Evolutionary conservation across 35 echinoderm and acorn worm genomes (phyloP).

Genomic region (Lytechinus pictus): DNA sequence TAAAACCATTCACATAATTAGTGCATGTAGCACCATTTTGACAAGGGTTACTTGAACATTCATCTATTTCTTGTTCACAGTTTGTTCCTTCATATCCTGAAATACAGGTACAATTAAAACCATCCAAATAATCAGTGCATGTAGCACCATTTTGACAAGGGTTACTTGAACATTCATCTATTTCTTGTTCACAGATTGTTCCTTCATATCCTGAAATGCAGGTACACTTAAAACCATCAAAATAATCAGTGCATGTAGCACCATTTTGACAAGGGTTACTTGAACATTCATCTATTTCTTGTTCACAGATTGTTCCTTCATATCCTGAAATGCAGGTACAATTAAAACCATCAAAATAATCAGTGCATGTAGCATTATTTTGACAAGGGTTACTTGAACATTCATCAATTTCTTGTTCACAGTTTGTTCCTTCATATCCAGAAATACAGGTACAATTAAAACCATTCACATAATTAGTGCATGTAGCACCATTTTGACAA

Average conservation of each 20-base stretch:
- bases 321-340: too few species aligned
- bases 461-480: too few species aligned
- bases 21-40: constrained; percentile 51
- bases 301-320: too few species aligned
- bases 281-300: constrained; percentile 44
- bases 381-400: too few species aligned
- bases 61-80: constrained; percentile 57
- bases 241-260: background rate
- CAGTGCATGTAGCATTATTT: too few species aligned
- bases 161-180: constrained; percentile 41
- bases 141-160: constrained; percentile 65
- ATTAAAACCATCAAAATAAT: too few species aligned
- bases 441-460: too few species aligned
- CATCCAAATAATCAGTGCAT: constrained; percentile 38
- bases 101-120: constrained; percentile 39
- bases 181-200: background rate
- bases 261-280: constrained; percentile 61
- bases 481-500: too few species aligned
- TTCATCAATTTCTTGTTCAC: too few species aligned
- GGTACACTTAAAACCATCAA: background rate
- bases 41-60: constrained; percentile 62
- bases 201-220: constrained; percentile 62
- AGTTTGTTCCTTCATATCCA: too few species aligned
- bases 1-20: constrained; percentile 47
- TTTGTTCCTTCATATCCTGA: constrained; percentile 25